Evolutionary conservation across 1,140 invertebrate species (phyloP), one percentile per base, ranked within the genome.

Genomic region (Sycophila sp.): DNA sequence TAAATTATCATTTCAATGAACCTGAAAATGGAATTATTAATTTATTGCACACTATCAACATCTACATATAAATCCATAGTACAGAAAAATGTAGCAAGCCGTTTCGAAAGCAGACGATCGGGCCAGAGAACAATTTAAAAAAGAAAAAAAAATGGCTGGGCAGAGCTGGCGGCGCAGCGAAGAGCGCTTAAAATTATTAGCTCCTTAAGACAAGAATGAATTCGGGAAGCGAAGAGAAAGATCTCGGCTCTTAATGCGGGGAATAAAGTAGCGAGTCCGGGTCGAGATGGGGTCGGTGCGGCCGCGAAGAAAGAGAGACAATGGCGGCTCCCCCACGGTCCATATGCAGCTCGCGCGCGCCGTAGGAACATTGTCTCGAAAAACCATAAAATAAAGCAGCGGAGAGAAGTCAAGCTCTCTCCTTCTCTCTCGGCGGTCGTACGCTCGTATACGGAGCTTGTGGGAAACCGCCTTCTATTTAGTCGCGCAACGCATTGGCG

Each of bases 331-430:
- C 73, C 71, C 70, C 53, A 75, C 76, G 76, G 77, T 73, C 79
- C 80, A 80, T 83, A 82, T 83, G 78, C 77, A 79, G 80, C 78
- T 81, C 73, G 74, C 80, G 66, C 75, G 75, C 75, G 79, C 75
- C 75, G 45, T 17, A 22, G 69, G 79, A 83, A 83, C 83, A 83
- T 82, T 84, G 83, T 83, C 81, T 83, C 75, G 81, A 82, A 83
- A 84, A 83, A 83, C 81, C 80, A 83, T 83, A 83, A 85, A 84
- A 85, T 84, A 83, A 84, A 85, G 81, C 81, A 85, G 62, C 77
- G 22, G 17, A 49, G 30, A 26, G 26, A 56, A 67, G 51, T 28
- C 30, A 55, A 65, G 49, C 62, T 49, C 56, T 28, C 42, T 10
- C 8, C n/a, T n/a, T n/a, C n/a, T n/a, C n/a, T n/a, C n/a, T n/a